A percentile compares a stretch with the other conserved stretches of the same genome.
Conservation (phyloP, 2,113 vertebrate genomes). For the Actenoides lindsayi region DNA sequence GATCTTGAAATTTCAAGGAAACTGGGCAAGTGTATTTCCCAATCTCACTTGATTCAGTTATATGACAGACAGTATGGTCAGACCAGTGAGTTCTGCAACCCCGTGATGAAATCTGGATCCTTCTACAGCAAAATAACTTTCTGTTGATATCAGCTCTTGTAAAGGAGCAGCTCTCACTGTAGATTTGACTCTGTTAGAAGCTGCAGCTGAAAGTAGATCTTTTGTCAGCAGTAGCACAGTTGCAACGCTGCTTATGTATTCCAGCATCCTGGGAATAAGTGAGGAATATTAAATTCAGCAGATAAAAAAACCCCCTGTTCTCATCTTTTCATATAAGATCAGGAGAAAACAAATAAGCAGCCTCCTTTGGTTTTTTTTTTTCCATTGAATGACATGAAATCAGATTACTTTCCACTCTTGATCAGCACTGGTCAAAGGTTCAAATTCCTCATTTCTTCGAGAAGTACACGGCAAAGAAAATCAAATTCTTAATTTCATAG, state of each 20-base stretch:
- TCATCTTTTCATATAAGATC: not conserved
- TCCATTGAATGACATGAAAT: not conserved
- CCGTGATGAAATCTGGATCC: not conserved
- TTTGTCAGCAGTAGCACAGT: not conserved
- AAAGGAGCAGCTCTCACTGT: not conserved
- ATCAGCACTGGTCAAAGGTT: not conserved
- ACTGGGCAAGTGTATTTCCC: not conserved
- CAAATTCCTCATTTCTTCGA: not conserved
- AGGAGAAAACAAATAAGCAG: not conserved
- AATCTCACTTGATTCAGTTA: not conserved
- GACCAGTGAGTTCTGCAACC: not conserved
- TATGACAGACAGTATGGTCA: not conserved
- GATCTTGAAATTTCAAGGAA: not conserved
- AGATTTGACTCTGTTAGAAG: not conserved
- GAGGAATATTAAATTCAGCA: conserved; percentile 11
- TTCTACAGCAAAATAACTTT: not conserved
- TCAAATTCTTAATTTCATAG: not conserved
- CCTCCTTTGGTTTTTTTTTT: not conserved
- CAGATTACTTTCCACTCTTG: not conserved
- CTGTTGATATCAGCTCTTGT: not conserved
- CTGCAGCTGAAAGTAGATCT: not conserved
- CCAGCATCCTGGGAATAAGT: not conserved
- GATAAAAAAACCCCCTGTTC: not conserved
- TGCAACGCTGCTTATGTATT: not conserved
- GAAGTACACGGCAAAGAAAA: not conserved